Conservation (phyloP, 2,113 vertebrate species). For the Tylochromis polylepis region DNA sequence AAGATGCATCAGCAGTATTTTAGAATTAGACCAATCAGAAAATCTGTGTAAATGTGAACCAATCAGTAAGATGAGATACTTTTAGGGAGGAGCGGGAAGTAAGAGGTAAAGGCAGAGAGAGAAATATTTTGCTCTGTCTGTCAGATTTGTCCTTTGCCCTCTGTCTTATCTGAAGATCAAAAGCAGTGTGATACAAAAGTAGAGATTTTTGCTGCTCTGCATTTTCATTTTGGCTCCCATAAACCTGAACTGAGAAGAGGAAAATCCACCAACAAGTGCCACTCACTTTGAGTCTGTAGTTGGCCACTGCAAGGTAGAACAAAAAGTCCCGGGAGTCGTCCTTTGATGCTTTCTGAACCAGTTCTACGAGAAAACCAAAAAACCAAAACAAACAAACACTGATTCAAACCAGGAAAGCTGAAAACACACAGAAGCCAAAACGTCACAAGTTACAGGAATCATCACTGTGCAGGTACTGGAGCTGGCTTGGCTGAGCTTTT, state of each 20-base stretch:
- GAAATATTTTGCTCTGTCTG: not conserved
- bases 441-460: not conserved
- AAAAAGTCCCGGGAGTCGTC: conserved; percentile 86
- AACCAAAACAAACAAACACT: not conserved
- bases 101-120: not conserved
- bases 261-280: not conserved
- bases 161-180: not conserved
- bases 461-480: not conserved
- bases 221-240: not conserved
- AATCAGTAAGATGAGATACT: not conserved
- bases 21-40: not conserved
- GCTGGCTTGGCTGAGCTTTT: not conserved
- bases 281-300: conserved; percentile 86
- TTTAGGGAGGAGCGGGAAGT: not conserved
- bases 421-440: not conserved
- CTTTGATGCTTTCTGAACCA: conserved; percentile 79
- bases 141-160: not conserved
- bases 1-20: not conserved
- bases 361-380: conserved; percentile 64
- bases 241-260: not conserved
- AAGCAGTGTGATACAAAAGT: not conserved
- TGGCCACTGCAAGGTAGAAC: conserved; percentile 85
- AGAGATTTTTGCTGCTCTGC: not conserved
- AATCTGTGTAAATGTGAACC: not conserved
- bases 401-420: not conserved